Base-by-base conservation (phyloP, 2,113 vertebrate species). In the Salvator merianae region DNA sequence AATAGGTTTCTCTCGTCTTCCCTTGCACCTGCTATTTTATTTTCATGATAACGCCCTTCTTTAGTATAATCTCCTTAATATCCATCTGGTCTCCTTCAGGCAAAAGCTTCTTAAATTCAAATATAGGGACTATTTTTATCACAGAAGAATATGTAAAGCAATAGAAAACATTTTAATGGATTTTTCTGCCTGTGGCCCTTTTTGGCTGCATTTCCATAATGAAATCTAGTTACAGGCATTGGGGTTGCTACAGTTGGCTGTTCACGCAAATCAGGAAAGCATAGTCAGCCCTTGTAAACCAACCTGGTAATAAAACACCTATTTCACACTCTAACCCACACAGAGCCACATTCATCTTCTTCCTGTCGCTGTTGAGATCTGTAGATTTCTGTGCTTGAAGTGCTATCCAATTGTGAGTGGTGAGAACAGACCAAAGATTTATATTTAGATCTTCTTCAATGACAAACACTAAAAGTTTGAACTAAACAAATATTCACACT, bases 1-100 rank as follows among this genome's bases (percentile, higher is more conserved):
- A 69, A 34, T 68, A 1, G 24, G 53, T 26, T 77, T 63, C 20
- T 50, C 40, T 10, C 28, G 1, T 71, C 50, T 78, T 65, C 6
- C 91, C 76, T 71, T 80, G 65, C 81, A 86, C 65, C 65, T 84
- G 24, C 81, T 16, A 87, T 90, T 90, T 92, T 90, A 88, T 93
- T 93, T 95, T 93, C 66, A 91, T 88, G 14, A 92, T 94, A 95
- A 94, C 93, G 90, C 77, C 83, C 92, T 93, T 95, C 94, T 94
- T 95, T 94, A 92, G 94, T 95, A 95, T 96, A 96, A 96, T 96
- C 94, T 95, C 91, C 94, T 96, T 95, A 96, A 96, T 95, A 96
- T 95, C 95, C 94, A 95, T 96, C 95, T 94, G 94, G 93, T 95
- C 91, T 90, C 94, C 95, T 95, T 93, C 94, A 95, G 95, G 96